A percentile compares a stretch with the other conserved stretches of the same genome.
Conservation (phyloP, 2,797 vertebrate genomes). For the Graptemys geographica region DNA sequence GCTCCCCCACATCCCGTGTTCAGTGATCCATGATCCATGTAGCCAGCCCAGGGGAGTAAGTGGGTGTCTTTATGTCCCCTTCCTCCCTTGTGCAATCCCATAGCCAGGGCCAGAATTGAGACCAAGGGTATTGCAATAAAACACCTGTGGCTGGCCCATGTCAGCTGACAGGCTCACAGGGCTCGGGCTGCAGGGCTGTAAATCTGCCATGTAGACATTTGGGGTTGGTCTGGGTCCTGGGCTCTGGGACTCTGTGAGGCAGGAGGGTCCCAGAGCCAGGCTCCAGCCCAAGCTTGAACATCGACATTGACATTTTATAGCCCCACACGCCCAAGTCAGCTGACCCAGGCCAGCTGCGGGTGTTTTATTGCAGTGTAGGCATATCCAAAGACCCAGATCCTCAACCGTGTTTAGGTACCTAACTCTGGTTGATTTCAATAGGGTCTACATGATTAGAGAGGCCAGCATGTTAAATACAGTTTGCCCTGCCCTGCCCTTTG, state of each 20-base stretch:
- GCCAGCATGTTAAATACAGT: neutral
- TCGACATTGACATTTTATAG: neutral
- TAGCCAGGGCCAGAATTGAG: neutral
- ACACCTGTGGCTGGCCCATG: too few relatives aligned
- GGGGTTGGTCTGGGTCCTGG: neutral
- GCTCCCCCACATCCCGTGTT: neutral
- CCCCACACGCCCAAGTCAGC: neutral
- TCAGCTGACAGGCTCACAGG: too few relatives aligned
- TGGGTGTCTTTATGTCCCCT: neutral
- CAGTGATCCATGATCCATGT: neutral
- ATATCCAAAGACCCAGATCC: neutral
- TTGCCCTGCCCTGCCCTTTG: neutral
- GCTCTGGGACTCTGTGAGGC: neutral
- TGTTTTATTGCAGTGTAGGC: neutral
- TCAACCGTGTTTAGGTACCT: neutral
- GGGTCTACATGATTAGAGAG: constrained; percentile 8
- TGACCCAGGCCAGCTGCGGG: neutral
- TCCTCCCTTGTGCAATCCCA: neutral
- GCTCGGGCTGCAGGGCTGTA: too few relatives aligned
- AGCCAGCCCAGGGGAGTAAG: neutral
- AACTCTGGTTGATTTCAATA: neutral
- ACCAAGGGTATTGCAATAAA: neutral
- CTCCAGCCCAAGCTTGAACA: neutral
- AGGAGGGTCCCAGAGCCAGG: neutral
- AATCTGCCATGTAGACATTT: neutral